These are phyloP conservation scores for Pantherophis alleghaniensis DNA, from an alignment of 2,797 vertebrate genomes.

Conservation along the genomic window DNA sequence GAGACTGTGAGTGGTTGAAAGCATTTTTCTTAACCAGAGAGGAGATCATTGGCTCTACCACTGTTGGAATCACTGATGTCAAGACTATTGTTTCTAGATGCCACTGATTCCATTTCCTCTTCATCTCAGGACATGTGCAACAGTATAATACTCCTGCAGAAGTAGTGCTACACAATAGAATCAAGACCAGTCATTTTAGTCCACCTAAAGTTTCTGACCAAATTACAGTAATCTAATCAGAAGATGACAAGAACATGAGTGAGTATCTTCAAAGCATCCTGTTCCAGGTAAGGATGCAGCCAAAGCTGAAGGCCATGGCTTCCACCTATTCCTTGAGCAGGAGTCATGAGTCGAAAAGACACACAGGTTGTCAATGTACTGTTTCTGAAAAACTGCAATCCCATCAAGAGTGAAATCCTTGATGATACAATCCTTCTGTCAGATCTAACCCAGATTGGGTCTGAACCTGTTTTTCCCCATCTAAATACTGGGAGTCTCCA, in stretches of 20 bases:
- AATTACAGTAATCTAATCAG: background rate
- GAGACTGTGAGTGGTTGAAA: background rate
- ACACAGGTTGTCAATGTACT: background rate
- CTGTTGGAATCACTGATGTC: background rate
- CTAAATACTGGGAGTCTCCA: background rate
- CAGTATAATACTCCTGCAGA: background rate
- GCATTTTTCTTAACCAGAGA: background rate
- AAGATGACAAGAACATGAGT: background rate
- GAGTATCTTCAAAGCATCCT: background rate
- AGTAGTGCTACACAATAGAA: background rate
- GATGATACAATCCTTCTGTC: background rate
- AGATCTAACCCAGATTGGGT: background rate
- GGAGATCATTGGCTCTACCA: background rate
- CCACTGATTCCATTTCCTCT: background rate
- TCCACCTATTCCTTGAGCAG: background rate
- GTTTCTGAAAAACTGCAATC: background rate
- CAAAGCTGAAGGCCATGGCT: background rate
- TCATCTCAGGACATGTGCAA: background rate
- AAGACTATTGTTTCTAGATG: background rate
- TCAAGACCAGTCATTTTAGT: background rate
- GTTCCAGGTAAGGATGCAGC: background rate
- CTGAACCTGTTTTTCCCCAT: background rate
- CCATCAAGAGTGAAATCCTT: background rate
- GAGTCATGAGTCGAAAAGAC: background rate
- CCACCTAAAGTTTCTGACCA: background rate